Percentiles rank a stretch among this genome's conserved stretches.
phyloP scores from a whole-genome alignment of 2,113 vertebrate genomes.

The Origma solitaria region DNA sequence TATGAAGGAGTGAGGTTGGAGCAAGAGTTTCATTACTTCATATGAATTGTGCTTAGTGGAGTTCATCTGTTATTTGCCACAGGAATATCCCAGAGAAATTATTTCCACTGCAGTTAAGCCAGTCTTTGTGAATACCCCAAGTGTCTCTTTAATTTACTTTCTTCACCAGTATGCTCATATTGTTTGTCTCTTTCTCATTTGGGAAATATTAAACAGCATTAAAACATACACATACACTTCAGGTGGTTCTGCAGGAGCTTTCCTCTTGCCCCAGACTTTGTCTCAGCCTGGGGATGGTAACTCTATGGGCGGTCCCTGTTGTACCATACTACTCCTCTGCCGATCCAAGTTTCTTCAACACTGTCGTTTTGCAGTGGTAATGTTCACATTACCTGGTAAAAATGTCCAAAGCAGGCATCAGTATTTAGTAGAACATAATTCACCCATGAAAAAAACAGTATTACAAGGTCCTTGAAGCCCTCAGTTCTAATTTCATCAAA shows the following conservation, averaged over 20 bases:
- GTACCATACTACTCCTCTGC: background rate
- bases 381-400: background rate
- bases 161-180: background rate
- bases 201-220: background rate
- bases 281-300: background rate
- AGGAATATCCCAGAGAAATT: background rate
- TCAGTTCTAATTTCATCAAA: background rate
- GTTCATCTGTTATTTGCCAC: background rate
- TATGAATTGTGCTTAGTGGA: background rate
- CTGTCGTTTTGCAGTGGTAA: background rate
- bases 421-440: background rate
- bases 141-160: background rate
- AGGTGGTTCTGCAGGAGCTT: background rate
- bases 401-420: background rate
- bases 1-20: background rate
- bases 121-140: background rate
- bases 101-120: background rate
- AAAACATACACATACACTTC: background rate
- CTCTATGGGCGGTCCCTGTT: background rate
- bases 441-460: background rate
- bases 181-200: background rate
- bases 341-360: accelerated
- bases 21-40: background rate
- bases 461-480: background rate
- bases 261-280: background rate